Evolutionary conservation across 2,113 vertebrate species (phyloP).

Genomic region (Passer domesticus): DNA sequence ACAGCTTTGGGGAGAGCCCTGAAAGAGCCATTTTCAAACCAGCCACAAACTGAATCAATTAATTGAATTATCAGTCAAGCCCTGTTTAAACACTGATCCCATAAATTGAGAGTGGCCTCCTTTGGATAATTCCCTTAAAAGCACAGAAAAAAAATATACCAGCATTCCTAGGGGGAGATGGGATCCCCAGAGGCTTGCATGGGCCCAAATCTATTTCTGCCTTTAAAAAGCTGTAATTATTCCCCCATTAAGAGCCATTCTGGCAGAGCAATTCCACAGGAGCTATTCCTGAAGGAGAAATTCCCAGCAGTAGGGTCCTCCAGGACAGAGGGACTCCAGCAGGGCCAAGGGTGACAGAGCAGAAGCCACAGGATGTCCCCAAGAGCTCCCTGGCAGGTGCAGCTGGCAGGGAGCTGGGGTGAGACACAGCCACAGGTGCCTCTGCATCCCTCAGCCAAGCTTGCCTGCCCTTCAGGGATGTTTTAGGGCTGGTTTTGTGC

Average conservation of each 20-base stretch:
- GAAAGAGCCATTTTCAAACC: not conserved
- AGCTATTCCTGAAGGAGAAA: not conserved
- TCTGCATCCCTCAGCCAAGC: not conserved
- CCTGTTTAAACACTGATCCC: not conserved
- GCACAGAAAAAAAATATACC: not conserved
- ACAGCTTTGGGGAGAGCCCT: not conserved
- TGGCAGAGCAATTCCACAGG: not conserved
- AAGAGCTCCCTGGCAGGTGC: not conserved
- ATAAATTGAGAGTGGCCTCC: not conserved
- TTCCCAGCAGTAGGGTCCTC: not conserved
- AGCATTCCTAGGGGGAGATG: not conserved
- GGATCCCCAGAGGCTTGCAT: not conserved
- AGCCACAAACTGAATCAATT: not conserved
- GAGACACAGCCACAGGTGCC: fast-evolving
- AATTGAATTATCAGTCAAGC: not conserved
- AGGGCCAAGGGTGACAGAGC: not conserved
- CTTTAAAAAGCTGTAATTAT: not conserved
- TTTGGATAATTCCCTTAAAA: not conserved
- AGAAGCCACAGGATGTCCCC: not conserved
- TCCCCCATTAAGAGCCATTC: not conserved
- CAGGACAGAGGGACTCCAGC: not conserved
- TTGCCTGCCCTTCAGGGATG: not conserved
- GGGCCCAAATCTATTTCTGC: not conserved
- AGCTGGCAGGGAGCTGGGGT: not conserved
- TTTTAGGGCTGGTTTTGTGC: not conserved